Evolutionary conservation across 2,888 invertebrate species (phyloP).

Genomic region (Polydrusus tereticollis): DNA sequence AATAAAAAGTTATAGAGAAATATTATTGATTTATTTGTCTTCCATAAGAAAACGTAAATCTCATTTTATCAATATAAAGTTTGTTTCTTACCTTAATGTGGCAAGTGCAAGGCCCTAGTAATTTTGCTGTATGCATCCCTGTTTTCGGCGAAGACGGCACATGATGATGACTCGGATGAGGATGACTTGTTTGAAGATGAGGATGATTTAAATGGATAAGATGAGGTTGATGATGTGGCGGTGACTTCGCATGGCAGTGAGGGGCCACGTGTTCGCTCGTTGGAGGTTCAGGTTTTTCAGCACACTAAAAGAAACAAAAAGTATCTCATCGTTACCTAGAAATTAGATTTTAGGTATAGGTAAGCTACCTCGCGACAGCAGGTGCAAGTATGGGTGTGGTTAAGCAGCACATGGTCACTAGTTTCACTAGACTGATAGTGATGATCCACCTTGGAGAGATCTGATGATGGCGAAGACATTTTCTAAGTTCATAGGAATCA

Average conservation of each 20-base stretch:
- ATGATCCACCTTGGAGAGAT: slow-evolving; percentile 62
- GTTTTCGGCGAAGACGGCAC: slow-evolving; percentile 62
- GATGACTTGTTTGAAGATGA: slow-evolving; percentile 55
- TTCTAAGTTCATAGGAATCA: not conserved
- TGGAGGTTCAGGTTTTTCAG: slow-evolving; percentile 58
- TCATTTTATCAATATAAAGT: not conserved
- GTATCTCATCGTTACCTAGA: no score
- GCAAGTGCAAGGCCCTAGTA: slow-evolving; percentile 61
- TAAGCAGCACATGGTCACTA: slow-evolving; percentile 63
- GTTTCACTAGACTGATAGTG: slow-evolving; percentile 64
- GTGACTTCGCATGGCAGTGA: slow-evolving; percentile 51
- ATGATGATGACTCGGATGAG: slow-evolving; percentile 61
- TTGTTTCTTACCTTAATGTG: slow-evolving; percentile 58
- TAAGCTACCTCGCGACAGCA: slow-evolving; percentile 48
- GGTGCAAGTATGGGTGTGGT: slow-evolving; percentile 57
- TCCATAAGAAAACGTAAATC: no score
- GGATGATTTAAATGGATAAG: slow-evolving; percentile 55
- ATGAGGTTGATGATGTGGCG: slow-evolving; percentile 47
- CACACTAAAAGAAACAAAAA: slow-evolving; percentile 52
- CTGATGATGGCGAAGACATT: slow-evolving; percentile 63
- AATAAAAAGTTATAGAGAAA: no score
- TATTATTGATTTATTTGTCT: no score
- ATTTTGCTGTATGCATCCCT: slow-evolving; percentile 55
- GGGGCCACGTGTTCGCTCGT: slow-evolving; percentile 57
- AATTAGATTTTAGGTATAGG: no score